Base-by-base conservation (phyloP, 1,140 invertebrate species). In the Alviniconcha marisindica region DNA sequence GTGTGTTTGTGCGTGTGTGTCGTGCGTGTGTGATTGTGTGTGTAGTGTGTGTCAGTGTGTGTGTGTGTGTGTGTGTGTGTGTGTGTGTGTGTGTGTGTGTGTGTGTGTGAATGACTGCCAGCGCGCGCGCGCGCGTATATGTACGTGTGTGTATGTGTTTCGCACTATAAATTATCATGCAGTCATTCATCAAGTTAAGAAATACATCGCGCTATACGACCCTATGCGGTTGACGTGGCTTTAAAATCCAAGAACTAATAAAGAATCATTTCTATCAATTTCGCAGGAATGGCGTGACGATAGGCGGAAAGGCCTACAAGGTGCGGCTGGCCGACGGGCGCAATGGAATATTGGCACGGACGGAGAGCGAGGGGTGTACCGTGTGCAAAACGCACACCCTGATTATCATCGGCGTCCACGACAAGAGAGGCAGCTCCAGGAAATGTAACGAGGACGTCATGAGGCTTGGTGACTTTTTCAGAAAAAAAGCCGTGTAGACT, bases 401-500 rank as follows among this genome's bases (percentile, higher is more conserved):
- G 33, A 40, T 88, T 12, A 84, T 88, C 42, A 81, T 88, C 5
- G 83, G 84, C n/a, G 66, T 87, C 0, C 85, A 85, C 69, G 87
- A 86, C 66, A 36, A 82, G 10, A 60, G 40, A 4, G 83, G 84
- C 3, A 71, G 77, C 36, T 80, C 84, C 31, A 54, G 78, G 69
- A 76, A 81, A 48, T 88, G 86, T 54, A 88, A 88, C 51, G 87
- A 88, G 78, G 83, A 87, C 36, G 77, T 88, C 60, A 88, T 88
- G 87, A 83, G 84, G 44, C 71, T 88, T 2, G 86, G 87, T 4
- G 87, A 88, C 83, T 87, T 83, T 69, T 66, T 88, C 60, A 56
- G 51, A 31, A 77, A 81, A 40, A 77, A 77, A 33, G 87, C 85
- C 21, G 71, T 88, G 82, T 88, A 81, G 60, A 1, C 63, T 7